Conservation (phyloP, 2,797 vertebrate genomes). For the Vultur gryphus region DNA sequence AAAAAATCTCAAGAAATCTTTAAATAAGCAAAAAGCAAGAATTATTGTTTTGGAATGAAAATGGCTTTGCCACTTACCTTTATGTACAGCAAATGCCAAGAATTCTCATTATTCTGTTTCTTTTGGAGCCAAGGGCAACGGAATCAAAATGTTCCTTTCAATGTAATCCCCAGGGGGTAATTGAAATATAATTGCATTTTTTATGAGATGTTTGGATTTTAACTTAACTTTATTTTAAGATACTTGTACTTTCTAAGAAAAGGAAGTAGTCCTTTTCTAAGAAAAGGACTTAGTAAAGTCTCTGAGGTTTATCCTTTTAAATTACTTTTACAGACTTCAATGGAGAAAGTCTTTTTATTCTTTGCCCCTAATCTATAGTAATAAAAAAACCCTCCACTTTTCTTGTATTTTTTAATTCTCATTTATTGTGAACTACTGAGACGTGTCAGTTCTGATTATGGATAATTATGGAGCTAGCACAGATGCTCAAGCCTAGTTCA, state of each 20-base stretch:
- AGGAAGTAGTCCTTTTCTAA: not conserved
- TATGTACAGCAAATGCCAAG: not conserved
- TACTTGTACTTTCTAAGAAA: not conserved
- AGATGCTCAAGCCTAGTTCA: not conserved
- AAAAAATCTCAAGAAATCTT: not conserved
- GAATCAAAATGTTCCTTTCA: not conserved
- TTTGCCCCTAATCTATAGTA: not conserved
- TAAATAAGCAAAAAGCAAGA: not conserved
- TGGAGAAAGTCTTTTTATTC: not conserved
- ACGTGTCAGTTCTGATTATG: not conserved
- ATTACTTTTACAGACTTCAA: not conserved
- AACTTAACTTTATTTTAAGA: not conserved
- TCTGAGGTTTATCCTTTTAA: not conserved
- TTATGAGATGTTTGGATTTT: not conserved
- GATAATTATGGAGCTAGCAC: not conserved
- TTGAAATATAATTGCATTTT: slow-evolving; percentile 2
- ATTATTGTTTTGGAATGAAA: not conserved
- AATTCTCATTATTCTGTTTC: slow-evolving; percentile 39
- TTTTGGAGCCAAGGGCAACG: not conserved
- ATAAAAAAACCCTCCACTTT: too few relatives aligned
- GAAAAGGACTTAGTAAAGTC: not conserved
- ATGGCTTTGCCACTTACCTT: slow-evolving; percentile 19
- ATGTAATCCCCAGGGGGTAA: not conserved
- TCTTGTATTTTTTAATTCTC: not conserved
- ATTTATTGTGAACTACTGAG: not conserved